Percentiles rank a stretch among this genome's conserved stretches.
These are phyloP conservation scores for Nothobranchius kuhntae DNA, from an alignment of 2,113 vertebrate genomes.

Conservation along the genomic window DNA sequence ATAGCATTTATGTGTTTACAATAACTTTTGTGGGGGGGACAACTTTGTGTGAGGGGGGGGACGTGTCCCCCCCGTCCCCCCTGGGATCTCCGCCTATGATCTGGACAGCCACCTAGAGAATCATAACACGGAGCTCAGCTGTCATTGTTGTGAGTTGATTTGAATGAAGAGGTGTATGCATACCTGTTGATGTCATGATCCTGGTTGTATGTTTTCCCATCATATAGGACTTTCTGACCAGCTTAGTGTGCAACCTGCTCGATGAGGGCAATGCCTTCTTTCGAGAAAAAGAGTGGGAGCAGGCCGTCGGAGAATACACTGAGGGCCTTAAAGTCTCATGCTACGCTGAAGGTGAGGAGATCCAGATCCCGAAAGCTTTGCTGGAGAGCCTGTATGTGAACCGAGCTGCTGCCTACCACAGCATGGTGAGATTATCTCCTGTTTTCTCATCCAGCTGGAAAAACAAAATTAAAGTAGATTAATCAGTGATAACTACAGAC, in stretches of 20 bases:
- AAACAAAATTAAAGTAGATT: not conserved
- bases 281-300: conserved; percentile 81
- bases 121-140: too few relatives aligned
- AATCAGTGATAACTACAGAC: not conserved
- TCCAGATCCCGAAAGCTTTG: conserved; percentile 82
- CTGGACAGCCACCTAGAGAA: too few relatives aligned
- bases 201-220: too few relatives aligned
- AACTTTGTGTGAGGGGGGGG: too few relatives aligned
- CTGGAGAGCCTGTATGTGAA: conserved; percentile 90
- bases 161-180: too few relatives aligned
- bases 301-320: conserved; percentile 84
- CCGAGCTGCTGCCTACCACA: conserved; percentile 87
- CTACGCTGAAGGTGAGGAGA: conserved; percentile 83
- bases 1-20: too few relatives aligned
- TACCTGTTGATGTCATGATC: too few relatives aligned
- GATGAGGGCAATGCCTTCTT: conserved; percentile 90
- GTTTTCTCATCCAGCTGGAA: not conserved
- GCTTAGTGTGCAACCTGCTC: conserved; percentile 88
- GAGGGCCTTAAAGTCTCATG: conserved; percentile 88
- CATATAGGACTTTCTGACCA: conserved; percentile 85
- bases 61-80: too few relatives aligned
- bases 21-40: too few relatives aligned
- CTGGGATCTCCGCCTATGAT: too few relatives aligned
- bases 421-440: conserved; percentile 82
- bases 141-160: too few relatives aligned